Conservation (phyloP, 2,797 vertebrate species). For the Adrianichthys oophorus region DNA sequence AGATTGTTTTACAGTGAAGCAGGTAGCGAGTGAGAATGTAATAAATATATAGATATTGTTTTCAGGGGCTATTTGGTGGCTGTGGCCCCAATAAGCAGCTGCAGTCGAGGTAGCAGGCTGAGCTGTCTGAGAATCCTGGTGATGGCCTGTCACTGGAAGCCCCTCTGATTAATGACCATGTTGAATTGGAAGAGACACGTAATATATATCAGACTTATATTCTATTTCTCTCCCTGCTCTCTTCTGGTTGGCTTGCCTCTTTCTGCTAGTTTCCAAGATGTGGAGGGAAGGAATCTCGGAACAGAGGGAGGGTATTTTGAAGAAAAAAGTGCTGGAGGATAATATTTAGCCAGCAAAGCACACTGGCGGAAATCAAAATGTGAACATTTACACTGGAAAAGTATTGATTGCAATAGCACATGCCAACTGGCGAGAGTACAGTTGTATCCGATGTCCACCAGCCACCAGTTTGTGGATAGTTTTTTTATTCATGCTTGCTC, state of each 20-base stretch:
- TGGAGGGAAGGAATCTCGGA: slow-evolving; percentile 26
- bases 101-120: slow-evolving; percentile 60
- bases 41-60: slow-evolving; percentile 82
- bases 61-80: slow-evolving; percentile 77
- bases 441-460: neutral
- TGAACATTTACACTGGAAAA: slow-evolving; percentile 12
- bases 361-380: slow-evolving; percentile 25
- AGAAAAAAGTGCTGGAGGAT: slow-evolving; percentile 26
- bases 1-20: slow-evolving; percentile 77
- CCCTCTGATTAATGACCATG: slow-evolving; percentile 78
- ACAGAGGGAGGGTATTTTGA: slow-evolving; percentile 4
- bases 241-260: slow-evolving; percentile 28
- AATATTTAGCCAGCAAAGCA: slow-evolving; percentile 22
- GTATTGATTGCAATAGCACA: neutral
- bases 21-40: slow-evolving; percentile 78
- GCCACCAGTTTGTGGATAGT: neutral
- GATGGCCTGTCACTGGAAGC: slow-evolving; percentile 81
- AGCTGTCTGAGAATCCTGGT: slow-evolving; percentile 71
- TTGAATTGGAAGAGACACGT: slow-evolving; percentile 82
- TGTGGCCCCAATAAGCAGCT: slow-evolving; percentile 59
- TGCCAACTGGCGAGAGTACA: neutral
- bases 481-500: neutral
- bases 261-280: slow-evolving; percentile 31
- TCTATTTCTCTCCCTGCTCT: slow-evolving; percentile 45
- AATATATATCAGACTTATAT: slow-evolving; percentile 84